Base-by-base conservation (phyloP, 2,113 vertebrate species). In the Pipa parva region DNA sequence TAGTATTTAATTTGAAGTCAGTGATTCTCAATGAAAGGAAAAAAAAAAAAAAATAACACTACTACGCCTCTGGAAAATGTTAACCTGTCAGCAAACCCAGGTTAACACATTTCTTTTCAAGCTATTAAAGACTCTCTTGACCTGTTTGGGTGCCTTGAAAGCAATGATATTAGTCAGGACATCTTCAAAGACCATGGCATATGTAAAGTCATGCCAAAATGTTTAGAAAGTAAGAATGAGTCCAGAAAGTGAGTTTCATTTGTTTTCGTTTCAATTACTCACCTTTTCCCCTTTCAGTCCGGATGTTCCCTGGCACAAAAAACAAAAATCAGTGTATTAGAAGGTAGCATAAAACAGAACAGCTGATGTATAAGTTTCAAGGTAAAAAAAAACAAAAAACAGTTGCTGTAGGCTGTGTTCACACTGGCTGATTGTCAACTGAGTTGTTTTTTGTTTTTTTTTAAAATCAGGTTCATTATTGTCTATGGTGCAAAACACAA, bases 231-330 rank as follows among this genome's bases (percentile, higher is more conserved):
- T 17, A 42, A 9, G n/a, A 42, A 42, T 42, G 39, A 42, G 6
- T n/a, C 15, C 5, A 52, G 24, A 27, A 31, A 31, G 3, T 2
- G 18, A 56, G 11, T 11, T 31, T 7, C 8, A 27, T 56, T 56
- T 12, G 22, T 2, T 58, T 22, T 58, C 4, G 27, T 21, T 3
- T 18, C 5, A 7, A 60, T 5, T 29, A 31, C 66, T 54, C 61
- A 26, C 46, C 42, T 36, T 60, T 25, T 65, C 63, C 13, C 63
- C 56, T 51, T 56, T 61, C n/a, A 55, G 13, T 21, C 66, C 66
- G 12, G 50, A 13, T n/a, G 28, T 33, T 55, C 68, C 67, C 56
- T 59, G 2, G 2, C 4, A 71, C 48, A 48, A 61, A 22, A n/a
- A 20, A 33, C 25, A 31, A 25, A n/a, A 37, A n/a, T 25, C 3